A percentile compares a stretch with the other conserved stretches of the same genome.
These are phyloP conservation scores for Brienomyrus brachyistius DNA, from an alignment of 2,113 vertebrate species.

Conservation along the genomic window DNA sequence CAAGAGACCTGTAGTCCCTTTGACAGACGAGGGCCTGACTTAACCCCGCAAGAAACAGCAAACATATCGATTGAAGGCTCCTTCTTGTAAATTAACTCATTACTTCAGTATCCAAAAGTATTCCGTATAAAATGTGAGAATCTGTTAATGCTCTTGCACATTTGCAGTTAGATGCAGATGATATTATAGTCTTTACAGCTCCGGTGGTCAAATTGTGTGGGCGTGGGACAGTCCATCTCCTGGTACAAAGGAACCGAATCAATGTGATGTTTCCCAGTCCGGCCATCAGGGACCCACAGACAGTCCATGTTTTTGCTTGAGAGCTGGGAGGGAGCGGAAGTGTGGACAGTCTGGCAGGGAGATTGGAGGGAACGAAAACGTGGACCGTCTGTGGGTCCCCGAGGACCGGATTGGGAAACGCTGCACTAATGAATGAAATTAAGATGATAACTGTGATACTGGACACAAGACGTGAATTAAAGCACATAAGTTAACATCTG, in stretches of 20 bases:
- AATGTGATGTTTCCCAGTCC: background rate
- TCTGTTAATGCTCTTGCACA: background rate
- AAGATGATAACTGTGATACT: background rate
- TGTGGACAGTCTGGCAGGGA: too few relatives aligned
- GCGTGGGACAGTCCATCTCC: background rate
- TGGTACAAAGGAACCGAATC: background rate
- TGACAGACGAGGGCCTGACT: background rate
- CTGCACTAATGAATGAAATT: slow-evolving; percentile 3
- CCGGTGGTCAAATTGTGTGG: background rate
- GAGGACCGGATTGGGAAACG: background rate
- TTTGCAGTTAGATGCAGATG: background rate
- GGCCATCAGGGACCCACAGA: too few relatives aligned
- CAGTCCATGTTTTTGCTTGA: background rate
- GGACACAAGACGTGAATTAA: background rate
- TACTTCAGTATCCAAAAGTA: background rate
- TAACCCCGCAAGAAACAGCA: background rate
- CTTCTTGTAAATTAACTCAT: background rate
- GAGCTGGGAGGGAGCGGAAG: background rate
- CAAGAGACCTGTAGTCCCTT: background rate
- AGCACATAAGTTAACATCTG: background rate
- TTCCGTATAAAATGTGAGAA: background rate
- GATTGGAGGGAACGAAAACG: background rate
- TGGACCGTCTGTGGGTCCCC: background rate
- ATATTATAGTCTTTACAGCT: background rate
- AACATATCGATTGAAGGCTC: background rate